Conservation (phyloP, 1,140 invertebrate genomes). For the Philotrypesis tridentata region DNA sequence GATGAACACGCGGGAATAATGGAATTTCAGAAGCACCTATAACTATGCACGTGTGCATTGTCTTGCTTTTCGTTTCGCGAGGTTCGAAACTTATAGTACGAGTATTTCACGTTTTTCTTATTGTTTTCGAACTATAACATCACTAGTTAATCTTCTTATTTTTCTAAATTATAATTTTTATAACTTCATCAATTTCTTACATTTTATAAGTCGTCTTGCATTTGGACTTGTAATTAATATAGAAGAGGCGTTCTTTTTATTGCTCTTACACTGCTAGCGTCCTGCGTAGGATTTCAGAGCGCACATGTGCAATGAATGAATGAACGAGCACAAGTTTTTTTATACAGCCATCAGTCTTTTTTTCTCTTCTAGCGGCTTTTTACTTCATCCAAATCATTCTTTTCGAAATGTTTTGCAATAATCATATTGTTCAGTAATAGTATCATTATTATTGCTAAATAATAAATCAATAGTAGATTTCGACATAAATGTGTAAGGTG, state of each 20-base stretch:
- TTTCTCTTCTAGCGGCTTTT: not conserved
- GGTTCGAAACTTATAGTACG: not conserved
- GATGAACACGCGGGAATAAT: not conserved
- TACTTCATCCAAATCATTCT: not conserved
- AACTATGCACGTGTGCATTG: no score
- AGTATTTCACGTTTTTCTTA: no score
- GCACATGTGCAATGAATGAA: constrained; percentile 53
- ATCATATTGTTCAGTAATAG: no score
- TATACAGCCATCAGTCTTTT: not conserved
- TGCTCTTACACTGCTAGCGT: constrained; percentile 2
- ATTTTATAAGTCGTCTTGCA: not conserved
- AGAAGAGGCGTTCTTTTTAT: not conserved
- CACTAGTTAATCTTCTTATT: no score
- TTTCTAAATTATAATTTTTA: no score
- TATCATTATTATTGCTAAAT: no score
- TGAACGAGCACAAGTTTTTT: constrained; percentile 50
- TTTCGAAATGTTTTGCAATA: not conserved
- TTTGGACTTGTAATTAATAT: not conserved
- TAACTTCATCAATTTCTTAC: not conserved
- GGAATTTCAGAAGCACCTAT: not conserved
- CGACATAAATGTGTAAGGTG: no score
- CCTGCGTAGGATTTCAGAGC: constrained; percentile 56
- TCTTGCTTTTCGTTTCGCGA: not conserved
- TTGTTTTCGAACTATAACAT: no score
- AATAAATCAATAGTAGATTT: no score